A percentile compares a stretch with the other conserved stretches of the same genome.
Conservation (phyloP, 2,888 invertebrate genomes). For the Omphaloscelis lunosa region DNA sequence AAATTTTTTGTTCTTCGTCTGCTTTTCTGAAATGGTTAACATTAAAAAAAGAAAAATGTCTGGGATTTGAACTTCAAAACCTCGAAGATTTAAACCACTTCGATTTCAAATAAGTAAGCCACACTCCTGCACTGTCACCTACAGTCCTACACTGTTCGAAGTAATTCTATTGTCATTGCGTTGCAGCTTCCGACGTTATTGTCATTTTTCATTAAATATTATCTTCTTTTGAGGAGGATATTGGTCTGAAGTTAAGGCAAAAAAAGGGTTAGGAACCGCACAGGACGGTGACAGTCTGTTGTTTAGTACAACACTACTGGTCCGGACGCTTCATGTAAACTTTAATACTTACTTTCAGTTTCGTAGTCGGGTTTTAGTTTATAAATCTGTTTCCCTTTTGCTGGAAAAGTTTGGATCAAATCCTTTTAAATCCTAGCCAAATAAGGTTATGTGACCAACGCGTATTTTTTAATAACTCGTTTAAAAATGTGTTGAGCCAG, state of each 20-base stretch:
- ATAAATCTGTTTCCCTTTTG: neutral
- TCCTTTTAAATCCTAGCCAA: neutral
- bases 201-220: slow-evolving; percentile 34
- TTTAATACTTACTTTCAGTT: neutral
- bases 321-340: neutral
- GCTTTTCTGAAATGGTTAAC: neutral
- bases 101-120: neutral
- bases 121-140: neutral
- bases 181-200: slow-evolving; percentile 19
- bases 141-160: slow-evolving; percentile 5
- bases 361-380: neutral
- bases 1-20: too few species aligned
- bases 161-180: slow-evolving; percentile 26
- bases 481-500: slow-evolving; percentile 4
- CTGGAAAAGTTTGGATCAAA: neutral
- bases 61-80: neutral
- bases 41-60: neutral
- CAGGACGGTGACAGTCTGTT: neutral
- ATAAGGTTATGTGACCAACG: neutral
- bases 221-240: neutral
- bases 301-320: neutral
- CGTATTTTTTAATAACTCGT: neutral
- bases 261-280: neutral
- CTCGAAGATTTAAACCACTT: neutral
- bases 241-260: neutral